Evolutionary conservation across 2,888 invertebrate genomes (phyloP).

Genomic region (Hylaea fasciaria): DNA sequence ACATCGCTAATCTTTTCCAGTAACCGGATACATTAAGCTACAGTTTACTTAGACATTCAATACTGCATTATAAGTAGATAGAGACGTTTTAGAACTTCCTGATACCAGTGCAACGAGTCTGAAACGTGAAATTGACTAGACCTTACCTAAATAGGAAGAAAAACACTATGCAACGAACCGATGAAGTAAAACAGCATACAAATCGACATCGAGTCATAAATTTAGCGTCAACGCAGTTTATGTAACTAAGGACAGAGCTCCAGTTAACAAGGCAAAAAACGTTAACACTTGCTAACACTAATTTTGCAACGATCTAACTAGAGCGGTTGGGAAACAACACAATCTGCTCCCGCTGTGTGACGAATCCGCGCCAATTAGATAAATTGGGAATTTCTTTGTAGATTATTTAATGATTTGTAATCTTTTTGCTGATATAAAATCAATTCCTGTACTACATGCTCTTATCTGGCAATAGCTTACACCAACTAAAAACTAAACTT

Average conservation of each 20-base stretch:
- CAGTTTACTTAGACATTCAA: slow-evolving; percentile 12
- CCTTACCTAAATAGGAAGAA: slow-evolving; percentile 1
- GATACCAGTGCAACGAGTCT: neutral
- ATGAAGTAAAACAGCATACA: slow-evolving; percentile 24
- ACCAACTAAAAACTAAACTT: too few species aligned
- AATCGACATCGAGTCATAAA: slow-evolving; percentile 13
- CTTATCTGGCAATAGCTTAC: too few species aligned
- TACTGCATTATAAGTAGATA: neutral
- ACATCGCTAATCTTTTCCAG: slow-evolving; percentile 26
- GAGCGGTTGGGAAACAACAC: slow-evolving; percentile 50
- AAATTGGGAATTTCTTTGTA: slow-evolving; percentile 42
- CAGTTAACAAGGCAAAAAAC: slow-evolving; percentile 23
- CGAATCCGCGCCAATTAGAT: slow-evolving; percentile 47
- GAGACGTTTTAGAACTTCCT: slow-evolving; percentile 11
- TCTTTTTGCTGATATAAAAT: neutral
- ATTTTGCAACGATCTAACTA: slow-evolving; percentile 47
- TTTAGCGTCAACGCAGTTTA: slow-evolving; percentile 20
- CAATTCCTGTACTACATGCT: neutral
- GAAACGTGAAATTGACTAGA: neutral
- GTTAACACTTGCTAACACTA: slow-evolving; percentile 44
- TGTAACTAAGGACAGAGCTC: slow-evolving; percentile 25
- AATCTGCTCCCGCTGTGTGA: slow-evolving; percentile 45
- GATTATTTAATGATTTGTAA: slow-evolving; percentile 24
- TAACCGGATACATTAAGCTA: slow-evolving; percentile 22
- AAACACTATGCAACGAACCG: slow-evolving; percentile 10